A percentile compares a stretch with the other conserved stretches of the same genome.
Conservation (phyloP, 2,888 invertebrate genomes). For the Listrodromus nycthemerus region DNA sequence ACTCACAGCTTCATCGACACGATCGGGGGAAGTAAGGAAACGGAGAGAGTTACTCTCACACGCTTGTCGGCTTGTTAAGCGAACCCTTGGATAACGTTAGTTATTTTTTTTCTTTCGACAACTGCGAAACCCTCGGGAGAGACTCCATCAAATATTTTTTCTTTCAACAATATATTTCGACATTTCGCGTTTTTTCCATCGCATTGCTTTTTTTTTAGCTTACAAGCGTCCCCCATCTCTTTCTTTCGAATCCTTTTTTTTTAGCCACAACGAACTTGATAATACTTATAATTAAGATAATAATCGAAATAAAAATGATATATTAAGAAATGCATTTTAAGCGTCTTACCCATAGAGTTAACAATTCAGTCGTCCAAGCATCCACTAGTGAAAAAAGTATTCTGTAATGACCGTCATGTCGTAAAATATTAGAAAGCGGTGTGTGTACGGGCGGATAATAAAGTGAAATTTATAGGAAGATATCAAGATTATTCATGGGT, state of each 20-base stretch:
- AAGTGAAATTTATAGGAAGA: conserved; percentile 45
- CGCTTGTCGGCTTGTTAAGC: conserved; percentile 55
- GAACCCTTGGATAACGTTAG: conserved; percentile 39
- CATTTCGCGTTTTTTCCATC: no score
- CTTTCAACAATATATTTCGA: no score
- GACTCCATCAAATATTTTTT: background rate
- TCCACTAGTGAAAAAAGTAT: background rate
- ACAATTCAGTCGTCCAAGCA: background rate
- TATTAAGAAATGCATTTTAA: background rate
- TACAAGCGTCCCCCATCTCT: no score
- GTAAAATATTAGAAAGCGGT: conserved; percentile 1
- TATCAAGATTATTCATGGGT: conserved; percentile 54
- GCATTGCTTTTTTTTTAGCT: no score
- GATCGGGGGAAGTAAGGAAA: conserved; percentile 7
- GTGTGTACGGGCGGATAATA: background rate
- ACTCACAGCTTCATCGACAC: conserved; percentile 60
- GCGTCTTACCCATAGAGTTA: background rate
- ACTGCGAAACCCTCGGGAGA: conserved; percentile 41
- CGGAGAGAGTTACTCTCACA: conserved; percentile 27
- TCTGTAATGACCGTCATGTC: background rate
- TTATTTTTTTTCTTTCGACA: conserved; percentile 45
- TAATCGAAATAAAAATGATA: no score
- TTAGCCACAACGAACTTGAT: no score
- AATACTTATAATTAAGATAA: no score
- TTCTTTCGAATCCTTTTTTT: no score